Percentiles rank a stretch among this genome's conserved stretches.
Evolutionary conservation across 2,888 invertebrate genomes (phyloP).

Genomic region (Eledona agricola): DNA sequence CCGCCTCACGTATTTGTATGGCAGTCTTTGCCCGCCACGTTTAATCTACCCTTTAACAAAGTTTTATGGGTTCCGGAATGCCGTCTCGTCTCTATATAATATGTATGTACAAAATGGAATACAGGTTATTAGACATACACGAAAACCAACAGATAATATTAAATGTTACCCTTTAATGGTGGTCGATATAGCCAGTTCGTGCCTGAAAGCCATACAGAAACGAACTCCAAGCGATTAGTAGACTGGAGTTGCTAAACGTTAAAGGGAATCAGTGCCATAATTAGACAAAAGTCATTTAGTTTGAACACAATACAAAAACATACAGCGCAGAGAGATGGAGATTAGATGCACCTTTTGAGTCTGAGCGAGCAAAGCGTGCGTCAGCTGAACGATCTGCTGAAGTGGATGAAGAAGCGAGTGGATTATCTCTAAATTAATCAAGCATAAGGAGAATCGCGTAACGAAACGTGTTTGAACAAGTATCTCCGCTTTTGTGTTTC

Average conservation of each 20-base stretch:
- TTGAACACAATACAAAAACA: no score
- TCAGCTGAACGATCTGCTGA: conserved; percentile 28
- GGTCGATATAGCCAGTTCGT: conserved; percentile 29
- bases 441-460: conserved; percentile 30
- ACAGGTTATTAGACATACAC: conserved; percentile 19
- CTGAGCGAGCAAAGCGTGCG: conserved; percentile 26
- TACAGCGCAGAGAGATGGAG: no score
- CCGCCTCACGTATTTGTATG: conserved; percentile 41
- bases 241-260: conserved; percentile 10
- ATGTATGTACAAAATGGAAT: conserved; percentile 1
- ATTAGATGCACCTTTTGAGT: conserved; percentile 24
- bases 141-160: conserved; percentile 30
- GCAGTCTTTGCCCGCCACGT: conserved; percentile 30
- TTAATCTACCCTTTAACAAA: conserved; percentile 29
- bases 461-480: conserved; percentile 27
- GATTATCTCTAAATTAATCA: conserved; percentile 38
- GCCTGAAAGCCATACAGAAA: conserved; percentile 17
- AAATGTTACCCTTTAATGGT: conserved; percentile 19
- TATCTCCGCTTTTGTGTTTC: conserved; percentile 37
- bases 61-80: conserved; percentile 26
- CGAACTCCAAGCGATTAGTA: conserved; percentile 21
- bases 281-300: no score
- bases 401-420: conserved; percentile 30
- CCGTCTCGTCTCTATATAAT: conserved; percentile 18
- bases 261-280: no score